Evolutionary conservation across 2,888 invertebrate genomes (phyloP), one percentile per base, ranked within the genome.

Genomic region (Melanchra persicariae): DNA sequence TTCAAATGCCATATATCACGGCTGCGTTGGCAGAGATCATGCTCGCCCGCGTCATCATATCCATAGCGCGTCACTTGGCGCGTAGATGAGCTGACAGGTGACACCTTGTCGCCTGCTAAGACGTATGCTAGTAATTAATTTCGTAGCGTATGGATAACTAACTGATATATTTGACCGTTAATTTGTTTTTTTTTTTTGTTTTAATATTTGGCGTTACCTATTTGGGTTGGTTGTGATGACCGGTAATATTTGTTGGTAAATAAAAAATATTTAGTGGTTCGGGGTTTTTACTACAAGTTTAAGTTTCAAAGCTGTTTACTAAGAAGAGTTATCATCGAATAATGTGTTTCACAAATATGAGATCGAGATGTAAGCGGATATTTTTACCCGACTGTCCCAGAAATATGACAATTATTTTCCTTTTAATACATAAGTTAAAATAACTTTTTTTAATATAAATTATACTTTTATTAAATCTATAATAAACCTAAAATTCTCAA

Each of bases 21-120:
- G n/a, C n/a, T 51, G 12, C 52, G 51, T 78, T 47, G 47, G 58
- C 64, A 49, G 10, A 51, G 22, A 26, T 64, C 24, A 12, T 24
- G 40, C 62, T 49, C 26, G 26, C 49, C 69, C 40, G 51, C n/a
- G 55, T 75, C 59, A 63, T 51, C 37, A 51, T 52, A 52, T 60
- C 58, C 45, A 51, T 51, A 55, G n/a, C 24, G 8, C 58, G 30
- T 37, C 55, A 49, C 22, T 49, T 58, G 54, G 68, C 22, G 43
- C 61, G 51, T 12, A 59, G 26, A 30, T 40, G 51, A 58, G 22
- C 24, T 58, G 45, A 60, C 64, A 58, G 52, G 15, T 40, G 60
- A 49, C 47, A 80, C 22, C 26, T 37, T 59, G 61, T 70, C 26
- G 34, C 30, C 69, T 26, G 9, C 52, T 47, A 19, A 78, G 40